Evolutionary conservation across 2,888 invertebrate species (phyloP).

Genomic region (Cephus pygmeus): DNA sequence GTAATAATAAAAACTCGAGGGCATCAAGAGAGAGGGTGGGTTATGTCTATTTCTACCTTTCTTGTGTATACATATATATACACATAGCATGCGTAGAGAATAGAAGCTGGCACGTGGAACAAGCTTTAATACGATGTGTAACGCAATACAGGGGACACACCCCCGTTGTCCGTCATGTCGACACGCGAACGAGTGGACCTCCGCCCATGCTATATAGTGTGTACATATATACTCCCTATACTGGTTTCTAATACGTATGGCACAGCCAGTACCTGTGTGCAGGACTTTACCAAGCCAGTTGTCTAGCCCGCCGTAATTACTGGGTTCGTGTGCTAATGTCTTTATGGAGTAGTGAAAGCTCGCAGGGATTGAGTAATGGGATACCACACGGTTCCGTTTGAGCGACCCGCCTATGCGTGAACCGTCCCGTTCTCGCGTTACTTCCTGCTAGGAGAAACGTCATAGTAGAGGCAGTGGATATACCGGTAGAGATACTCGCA

Average conservation of each 20-base stretch:
- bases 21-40: neutral
- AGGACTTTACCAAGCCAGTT: conserved; percentile 15
- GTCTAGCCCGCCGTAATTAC: conserved; percentile 44
- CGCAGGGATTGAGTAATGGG: conserved; percentile 23
- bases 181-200: conserved; percentile 7
- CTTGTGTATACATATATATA: neutral
- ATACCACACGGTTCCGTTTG: conserved; percentile 9
- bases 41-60: neutral
- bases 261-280: neutral
- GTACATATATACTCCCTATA: neutral
- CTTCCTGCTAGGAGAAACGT: neutral
- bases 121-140: conserved; percentile 4
- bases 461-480: neutral
- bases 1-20: conserved; percentile 2
- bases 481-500: neutral
- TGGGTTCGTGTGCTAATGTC: conserved; percentile 54
- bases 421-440: neutral
- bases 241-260: neutral
- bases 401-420: neutral
- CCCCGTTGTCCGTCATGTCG: neutral
- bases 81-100: neutral
- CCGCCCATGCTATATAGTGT: neutral
- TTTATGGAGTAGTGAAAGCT: conserved; percentile 40
- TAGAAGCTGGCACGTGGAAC: neutral
- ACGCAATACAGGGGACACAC: conserved; percentile 3